Conservation (phyloP, 2,888 invertebrate species). For the Blastobasis lacticolella region DNA sequence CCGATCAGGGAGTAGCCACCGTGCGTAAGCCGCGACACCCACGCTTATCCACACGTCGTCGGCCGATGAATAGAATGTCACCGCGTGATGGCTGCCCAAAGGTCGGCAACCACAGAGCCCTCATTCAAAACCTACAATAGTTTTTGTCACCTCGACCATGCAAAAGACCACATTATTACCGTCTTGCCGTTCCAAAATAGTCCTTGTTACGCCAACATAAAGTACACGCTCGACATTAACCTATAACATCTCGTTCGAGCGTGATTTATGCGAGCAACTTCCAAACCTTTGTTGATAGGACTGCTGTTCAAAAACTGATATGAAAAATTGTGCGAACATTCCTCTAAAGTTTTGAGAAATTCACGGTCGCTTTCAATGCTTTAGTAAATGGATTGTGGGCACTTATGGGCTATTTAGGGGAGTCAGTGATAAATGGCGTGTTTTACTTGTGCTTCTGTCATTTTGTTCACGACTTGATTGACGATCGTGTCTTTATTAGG, state of each 20-base stretch:
- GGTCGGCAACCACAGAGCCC: slow-evolving; percentile 44
- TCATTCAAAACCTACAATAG: slow-evolving; percentile 50
- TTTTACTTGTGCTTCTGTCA: slow-evolving; percentile 30
- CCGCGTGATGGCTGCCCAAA: slow-evolving; percentile 28
- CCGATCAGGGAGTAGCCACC: not conserved
- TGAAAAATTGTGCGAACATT: slow-evolving; percentile 50
- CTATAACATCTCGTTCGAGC: slow-evolving; percentile 57
- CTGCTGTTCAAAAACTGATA: slow-evolving; percentile 6
- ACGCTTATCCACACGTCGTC: slow-evolving; percentile 27
- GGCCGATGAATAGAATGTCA: slow-evolving; percentile 32
- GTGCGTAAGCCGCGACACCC: slow-evolving; percentile 22
- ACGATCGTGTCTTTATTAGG: slow-evolving; percentile 21
- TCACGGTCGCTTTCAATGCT: slow-evolving; percentile 43
- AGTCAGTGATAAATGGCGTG: slow-evolving; percentile 51
- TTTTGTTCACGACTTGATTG: slow-evolving; percentile 30
- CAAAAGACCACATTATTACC: not conserved
- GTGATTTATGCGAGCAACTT: slow-evolving; percentile 51
- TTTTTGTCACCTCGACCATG: slow-evolving; percentile 48
- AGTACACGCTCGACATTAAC: slow-evolving; percentile 15
- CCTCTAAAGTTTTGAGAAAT: slow-evolving; percentile 37
- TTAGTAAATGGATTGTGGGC: slow-evolving; percentile 54
- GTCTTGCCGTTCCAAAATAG: too few relatives aligned
- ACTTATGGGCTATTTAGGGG: slow-evolving; percentile 59
- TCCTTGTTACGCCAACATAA: too few relatives aligned
- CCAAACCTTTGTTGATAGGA: slow-evolving; percentile 11